phyloP scores from a whole-genome alignment of 2,113 vertebrate species.

The Vanacampus margaritifer region DNA sequence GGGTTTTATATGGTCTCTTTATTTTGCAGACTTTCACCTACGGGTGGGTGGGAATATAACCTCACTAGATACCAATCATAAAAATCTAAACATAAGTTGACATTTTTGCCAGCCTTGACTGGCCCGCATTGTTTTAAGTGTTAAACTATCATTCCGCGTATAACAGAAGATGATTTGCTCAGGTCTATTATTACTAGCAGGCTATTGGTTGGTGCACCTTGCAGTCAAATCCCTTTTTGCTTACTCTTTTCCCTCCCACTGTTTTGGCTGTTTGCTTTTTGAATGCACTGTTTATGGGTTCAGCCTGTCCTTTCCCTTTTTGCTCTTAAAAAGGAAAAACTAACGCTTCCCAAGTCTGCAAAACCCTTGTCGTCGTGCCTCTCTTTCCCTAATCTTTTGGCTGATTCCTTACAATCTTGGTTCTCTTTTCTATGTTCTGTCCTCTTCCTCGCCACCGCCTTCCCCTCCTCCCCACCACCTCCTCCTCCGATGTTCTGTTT shows the following conservation, averaged over 20 bases:
- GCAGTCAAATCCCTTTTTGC: conserved; percentile 21
- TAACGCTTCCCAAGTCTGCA: conserved; percentile 58
- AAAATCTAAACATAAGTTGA: not conserved
- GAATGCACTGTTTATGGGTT: conserved; percentile 40
- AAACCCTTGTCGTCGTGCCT: conserved; percentile 44
- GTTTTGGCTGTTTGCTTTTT: conserved; percentile 44
- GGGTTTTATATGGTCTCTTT: not conserved
- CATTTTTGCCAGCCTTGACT: not conserved
- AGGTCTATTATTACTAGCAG: not conserved
- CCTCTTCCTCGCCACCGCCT: conserved; percentile 34
- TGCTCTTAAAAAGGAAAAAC: conserved; percentile 44
- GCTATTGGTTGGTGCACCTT: conserved; percentile 15
- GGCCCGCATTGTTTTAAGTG: not conserved
- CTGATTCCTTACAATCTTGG: conserved; percentile 49
- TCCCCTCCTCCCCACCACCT: conserved; percentile 51
- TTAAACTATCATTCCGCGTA: not conserved
- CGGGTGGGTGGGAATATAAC: not conserved
- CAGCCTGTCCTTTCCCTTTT: conserved; percentile 40
- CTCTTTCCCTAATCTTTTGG: conserved; percentile 27
- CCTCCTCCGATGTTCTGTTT: conserved; percentile 60
- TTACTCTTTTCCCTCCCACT: conserved; percentile 17
- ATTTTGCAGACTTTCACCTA: not conserved
- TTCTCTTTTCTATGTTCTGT: conserved; percentile 57
- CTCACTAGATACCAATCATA: not conserved
- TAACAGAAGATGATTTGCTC: not conserved